Conservation (phyloP, 92 coral and sea anemone genomes). For the Desmophyllum pertusum region DNA sequence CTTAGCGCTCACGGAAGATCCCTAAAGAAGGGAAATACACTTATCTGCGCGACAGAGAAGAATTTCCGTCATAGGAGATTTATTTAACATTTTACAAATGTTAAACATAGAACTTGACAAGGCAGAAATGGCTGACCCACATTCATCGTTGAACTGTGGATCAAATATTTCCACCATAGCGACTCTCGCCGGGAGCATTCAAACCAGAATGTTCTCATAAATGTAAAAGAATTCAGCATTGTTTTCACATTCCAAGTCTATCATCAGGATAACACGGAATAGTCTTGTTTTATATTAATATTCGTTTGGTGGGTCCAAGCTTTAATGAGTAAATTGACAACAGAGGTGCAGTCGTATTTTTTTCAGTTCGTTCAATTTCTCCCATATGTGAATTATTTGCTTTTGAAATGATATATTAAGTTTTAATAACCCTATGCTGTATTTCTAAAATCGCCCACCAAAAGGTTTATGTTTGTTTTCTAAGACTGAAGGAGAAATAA, state of each 20-base stretch:
- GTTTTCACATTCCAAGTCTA: constrained; percentile 1
- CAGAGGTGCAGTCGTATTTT: background rate
- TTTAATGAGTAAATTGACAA: background rate
- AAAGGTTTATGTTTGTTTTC: background rate
- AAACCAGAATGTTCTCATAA: background rate
- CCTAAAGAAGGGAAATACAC: constrained; percentile 17
- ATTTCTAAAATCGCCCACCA: background rate
- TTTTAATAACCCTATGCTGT: background rate
- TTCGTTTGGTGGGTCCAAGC: background rate
- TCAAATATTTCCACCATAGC: background rate
- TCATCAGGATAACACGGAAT: background rate
- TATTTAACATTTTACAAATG: constrained; percentile 1
- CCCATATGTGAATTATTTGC: background rate
- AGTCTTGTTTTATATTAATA: background rate
- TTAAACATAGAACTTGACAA: background rate
- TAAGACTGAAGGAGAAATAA: background rate
- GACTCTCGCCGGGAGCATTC: constrained; percentile 4
- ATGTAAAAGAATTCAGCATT: background rate
- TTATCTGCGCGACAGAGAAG: background rate
- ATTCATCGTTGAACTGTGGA: background rate
- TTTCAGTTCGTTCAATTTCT: background rate
- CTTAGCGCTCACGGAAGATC: background rate
- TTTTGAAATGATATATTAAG: background rate
- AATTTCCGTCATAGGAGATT: constrained; percentile 20
- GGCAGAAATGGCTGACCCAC: constrained; percentile 1